Evolutionary conservation across 2,113 vertebrate genomes (phyloP), one percentile per base, ranked within the genome.

Genomic region (Notarius quadriscutis): DNA sequence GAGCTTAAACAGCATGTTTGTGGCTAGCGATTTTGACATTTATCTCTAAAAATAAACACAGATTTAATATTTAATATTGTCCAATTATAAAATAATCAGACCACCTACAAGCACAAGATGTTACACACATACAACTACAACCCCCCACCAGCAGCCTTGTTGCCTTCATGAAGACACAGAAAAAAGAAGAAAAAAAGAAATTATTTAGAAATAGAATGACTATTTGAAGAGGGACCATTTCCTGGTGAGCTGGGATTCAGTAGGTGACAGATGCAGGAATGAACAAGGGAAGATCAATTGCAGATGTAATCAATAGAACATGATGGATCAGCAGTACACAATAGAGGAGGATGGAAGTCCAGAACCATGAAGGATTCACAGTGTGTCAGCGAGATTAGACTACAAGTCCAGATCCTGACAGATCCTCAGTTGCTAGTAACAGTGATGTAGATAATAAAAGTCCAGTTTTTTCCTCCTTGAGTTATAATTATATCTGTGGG

Each of bases 371-470:
- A 81, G 57, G 79, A 81, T 81, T 81, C 79, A 62, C 30, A 81
- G 58, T 81, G 57, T 81, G 57, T 81, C 79, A 81, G 79, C 4
- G 57, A 81, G 79, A 81, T 81, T 62, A 81, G 79, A 62, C 79
- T 81, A 62, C 17, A 81, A 81, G 57, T 48, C 57, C 30, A 62
- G 41, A 41, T 41, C 41, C 41, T 41, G 79, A 81, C 79, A 60
- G 79, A 81, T 62, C 58, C 5, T 81, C 79, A 81, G 7, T 81
- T 25, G 79, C 58, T 41, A 25, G 79, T 48, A 81, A 81, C 57
- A 81, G 34, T 25, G 79, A 81, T 34, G 30, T 62, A 48, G 79
- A 25, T 62, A 62, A 48, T 20, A 81, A 81, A 62, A 81, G 57
- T 18, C 10, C 6, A 30, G 57, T 62, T 62, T 81, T 81, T 62